A percentile compares a stretch with the other conserved stretches of the same genome.
Conservation (phyloP, 2,888 invertebrate genomes). For the Nemotelus nigrinus region DNA sequence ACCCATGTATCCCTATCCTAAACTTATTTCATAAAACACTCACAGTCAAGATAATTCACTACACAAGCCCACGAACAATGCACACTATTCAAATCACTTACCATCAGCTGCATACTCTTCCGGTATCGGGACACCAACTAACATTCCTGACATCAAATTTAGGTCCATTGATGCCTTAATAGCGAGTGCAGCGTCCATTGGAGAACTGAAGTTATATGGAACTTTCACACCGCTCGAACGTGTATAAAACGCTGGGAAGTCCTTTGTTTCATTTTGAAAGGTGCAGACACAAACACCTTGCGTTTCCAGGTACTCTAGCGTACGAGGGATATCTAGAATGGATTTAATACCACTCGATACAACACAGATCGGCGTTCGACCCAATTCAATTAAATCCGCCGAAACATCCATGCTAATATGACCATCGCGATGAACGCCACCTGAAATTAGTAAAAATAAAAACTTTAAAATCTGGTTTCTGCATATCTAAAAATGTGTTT, state of each 20-base stretch:
- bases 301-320: conserved; percentile 95
- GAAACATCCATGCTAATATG: conserved; percentile 91
- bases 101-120: conserved; percentile 72
- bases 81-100: conserved; percentile 52
- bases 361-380: conserved; percentile 86
- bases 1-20: no score
- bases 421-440: conserved; percentile 93
- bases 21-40: no score
- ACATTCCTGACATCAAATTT: conserved; percentile 74
- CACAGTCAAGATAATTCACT: no score
- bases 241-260: conserved; percentile 96
- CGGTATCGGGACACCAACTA: conserved; percentile 93
- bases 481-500: conserved; percentile 33
- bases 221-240: conserved; percentile 75
- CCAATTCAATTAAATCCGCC: conserved; percentile 92
- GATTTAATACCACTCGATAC: conserved; percentile 97
- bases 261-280: conserved; percentile 71
- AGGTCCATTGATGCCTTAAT: conserved; percentile 69
- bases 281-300: conserved; percentile 91
- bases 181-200: conserved; percentile 78
- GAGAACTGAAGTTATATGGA: conserved; percentile 74
- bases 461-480: conserved; percentile 28
- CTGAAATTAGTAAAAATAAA: conserved; percentile 68
- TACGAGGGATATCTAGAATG: conserved; percentile 93
- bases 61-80: no score